A percentile compares a stretch with the other conserved stretches of the same genome.
These are phyloP conservation scores for Perizoma affinitatum DNA, from an alignment of 2,888 invertebrate species.

Conservation along the genomic window DNA sequence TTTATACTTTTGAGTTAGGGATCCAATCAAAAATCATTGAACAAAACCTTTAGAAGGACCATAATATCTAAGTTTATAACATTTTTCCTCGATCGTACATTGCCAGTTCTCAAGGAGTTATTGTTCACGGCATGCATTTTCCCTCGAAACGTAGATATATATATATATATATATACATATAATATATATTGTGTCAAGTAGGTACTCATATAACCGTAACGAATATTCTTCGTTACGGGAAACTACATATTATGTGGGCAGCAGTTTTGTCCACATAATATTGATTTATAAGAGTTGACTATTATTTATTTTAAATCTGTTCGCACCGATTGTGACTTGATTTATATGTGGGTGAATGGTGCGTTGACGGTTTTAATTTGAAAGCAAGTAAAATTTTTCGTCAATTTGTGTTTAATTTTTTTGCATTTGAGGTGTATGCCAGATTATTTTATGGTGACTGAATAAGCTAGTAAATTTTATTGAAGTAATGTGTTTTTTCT, in stretches of 20 bases:
- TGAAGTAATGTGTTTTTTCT: too few species aligned
- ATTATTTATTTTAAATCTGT: constrained; percentile 22
- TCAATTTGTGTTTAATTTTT: constrained; percentile 6
- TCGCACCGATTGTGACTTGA: constrained; percentile 22
- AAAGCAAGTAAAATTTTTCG: constrained; percentile 13
- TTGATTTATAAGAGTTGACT: constrained; percentile 10
- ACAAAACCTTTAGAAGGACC: too few species aligned
- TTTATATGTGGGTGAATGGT: constrained; percentile 21
- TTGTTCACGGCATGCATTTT: constrained; percentile 34
- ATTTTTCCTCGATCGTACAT: constrained; percentile 25
- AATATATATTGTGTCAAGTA: constrained; percentile 18
- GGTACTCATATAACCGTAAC: too few species aligned
- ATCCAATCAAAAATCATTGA: too few species aligned
- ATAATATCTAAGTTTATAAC: too few species aligned
- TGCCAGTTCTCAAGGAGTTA: constrained; percentile 27
- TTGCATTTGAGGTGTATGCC: too few species aligned
- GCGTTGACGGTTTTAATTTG: constrained; percentile 7
- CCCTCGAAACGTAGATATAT: constrained; percentile 23
- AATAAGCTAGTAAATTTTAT: too few species aligned
- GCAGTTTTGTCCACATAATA: constrained; percentile 14
- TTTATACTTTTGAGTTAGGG: too few species aligned
- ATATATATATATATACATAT: too few species aligned
- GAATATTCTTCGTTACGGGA: too few species aligned
- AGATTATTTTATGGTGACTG: neutral
- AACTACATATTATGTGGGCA: too few species aligned